Percentiles rank a stretch among this genome's conserved stretches.
Evolutionary conservation across 2,113 vertebrate species (phyloP).

Genomic region (Oceanites oceanicus): DNA sequence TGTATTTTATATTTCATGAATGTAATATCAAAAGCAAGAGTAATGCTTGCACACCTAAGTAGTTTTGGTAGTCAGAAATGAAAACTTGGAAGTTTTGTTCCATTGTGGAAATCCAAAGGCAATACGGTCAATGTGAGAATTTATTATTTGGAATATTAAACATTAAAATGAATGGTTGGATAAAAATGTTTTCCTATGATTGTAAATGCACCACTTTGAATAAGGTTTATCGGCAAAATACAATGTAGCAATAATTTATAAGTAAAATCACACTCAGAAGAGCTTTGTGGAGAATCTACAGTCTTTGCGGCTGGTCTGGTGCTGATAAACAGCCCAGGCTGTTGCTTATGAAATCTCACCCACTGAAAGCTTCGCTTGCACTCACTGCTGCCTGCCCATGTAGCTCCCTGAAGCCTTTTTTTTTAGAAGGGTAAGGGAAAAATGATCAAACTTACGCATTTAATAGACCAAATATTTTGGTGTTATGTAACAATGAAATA

Average conservation of each 20-base stretch:
- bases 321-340: neutral
- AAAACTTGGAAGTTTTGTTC: slow-evolving; percentile 29
- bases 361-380: slow-evolving; percentile 10
- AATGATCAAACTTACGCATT: neutral
- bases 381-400: neutral
- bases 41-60: slow-evolving; percentile 27
- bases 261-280: neutral
- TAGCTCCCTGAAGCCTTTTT: neutral
- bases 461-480: neutral
- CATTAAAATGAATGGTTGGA: neutral
- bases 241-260: neutral
- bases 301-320: neutral
- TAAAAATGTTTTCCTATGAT: slow-evolving; percentile 2
- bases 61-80: neutral
- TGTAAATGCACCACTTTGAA: slow-evolving; percentile 7
- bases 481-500: neutral
- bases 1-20: too few species aligned
- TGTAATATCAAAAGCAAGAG: neutral
- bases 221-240: slow-evolving; percentile 29
- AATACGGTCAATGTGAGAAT: neutral
- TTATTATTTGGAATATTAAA: neutral
- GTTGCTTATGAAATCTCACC: neutral
- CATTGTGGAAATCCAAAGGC: slow-evolving; percentile 26
- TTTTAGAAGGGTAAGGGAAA: slow-evolving; percentile 2
- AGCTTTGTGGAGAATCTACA: neutral